Evolutionary conservation across 2,888 invertebrate species (phyloP), one percentile per base, ranked within the genome.

Genomic region (Thymelicus sylvestris): DNA sequence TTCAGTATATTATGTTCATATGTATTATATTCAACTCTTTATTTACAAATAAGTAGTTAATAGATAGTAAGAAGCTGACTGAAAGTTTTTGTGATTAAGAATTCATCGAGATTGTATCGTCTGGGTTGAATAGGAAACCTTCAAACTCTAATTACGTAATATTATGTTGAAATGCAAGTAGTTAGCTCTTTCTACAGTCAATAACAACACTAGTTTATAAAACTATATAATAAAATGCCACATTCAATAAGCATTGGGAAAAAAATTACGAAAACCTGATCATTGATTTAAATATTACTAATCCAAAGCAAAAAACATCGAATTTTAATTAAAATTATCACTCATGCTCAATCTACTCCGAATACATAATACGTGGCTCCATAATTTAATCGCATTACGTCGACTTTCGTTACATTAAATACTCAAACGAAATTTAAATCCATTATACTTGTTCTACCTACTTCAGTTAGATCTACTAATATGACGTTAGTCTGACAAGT

Each of bases 401-500:
- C 65, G 66, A 66, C 71, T 70, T 70, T 65, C 70, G 64, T 70
- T 70, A 70, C 70, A 70, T 70, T 70, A 65, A 50, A 38, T 69
- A 64, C 59, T 69, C 57, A n/a, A 48, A 57, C 69, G 64, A 47
- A 59, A 50, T 61, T 65, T 65, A 65, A 70, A 70, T 66, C 66
- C 71, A 66, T 71, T 71, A 71, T 66, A 71, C 61, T 59, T 65
- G 66, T 61, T 70, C 69, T 39, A 60, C 64, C 65, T 71, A 41
- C 70, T 60, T 59, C 66, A 61, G 65, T 60, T 31, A 65, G 60
- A 65, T 52, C 66, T 60, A 55, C 44, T 61, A 71, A 71, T 61
- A 66, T 74, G 80, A 80, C 79, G 78, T 78, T 85, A 87, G 85
- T 77, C 84, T 76, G 92, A 89, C 92, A 88, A 82, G 72, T 83